Evolutionary conservation across 2,113 vertebrate genomes (phyloP), one percentile per base, ranked within the genome.

Genomic region (Festucalex cinctus): DNA sequence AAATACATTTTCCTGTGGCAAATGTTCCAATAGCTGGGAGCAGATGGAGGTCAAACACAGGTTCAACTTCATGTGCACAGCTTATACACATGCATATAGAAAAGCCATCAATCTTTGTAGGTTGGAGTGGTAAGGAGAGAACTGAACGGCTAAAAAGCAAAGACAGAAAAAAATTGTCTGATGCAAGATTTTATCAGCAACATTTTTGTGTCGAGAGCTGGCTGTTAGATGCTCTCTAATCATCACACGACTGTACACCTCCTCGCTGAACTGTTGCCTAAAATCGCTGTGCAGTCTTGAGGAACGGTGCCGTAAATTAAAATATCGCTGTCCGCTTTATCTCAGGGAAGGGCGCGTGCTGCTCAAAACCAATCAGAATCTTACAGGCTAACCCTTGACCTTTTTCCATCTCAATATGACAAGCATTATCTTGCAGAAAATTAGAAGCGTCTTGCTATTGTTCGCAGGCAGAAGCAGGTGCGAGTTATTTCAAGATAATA

Each of bases 351-450:
- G 68, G 72, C 82, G 73, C 37, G 43, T 58, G 76, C 83, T 46
- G 72, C 1, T 69, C 64, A 35, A 75, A 86, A 88, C 94, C 94
- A 95, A 94, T 95, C 91, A 86, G 79, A 24, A 79, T 41, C n/a
- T 84, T 67, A 77, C 87, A 79, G 80, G 44, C 53, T 76, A 89
- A 95, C 93, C 94, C 90, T 85, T 94, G 89, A 92, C 93, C 92
- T 85, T 87, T 83, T 89, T 57, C 24, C 90, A 90, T 91, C 90
- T 90, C 87, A 77, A 91, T 88, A 90, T 74, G 78, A 85, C 92
- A 82, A 91, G 92, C 89, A 88, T 90, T 91, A 93, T 93, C 93
- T 93, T 88, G 88, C 88, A 85, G 93, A 92, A 92, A 92, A 92
- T 89, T 84, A 93, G 89, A 91, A 76, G 84, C 76, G 83, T 90